These are phyloP conservation scores for Neosalanx taihuensis DNA, from an alignment of 2,797 vertebrate genomes.

Conservation along the genomic window DNA sequence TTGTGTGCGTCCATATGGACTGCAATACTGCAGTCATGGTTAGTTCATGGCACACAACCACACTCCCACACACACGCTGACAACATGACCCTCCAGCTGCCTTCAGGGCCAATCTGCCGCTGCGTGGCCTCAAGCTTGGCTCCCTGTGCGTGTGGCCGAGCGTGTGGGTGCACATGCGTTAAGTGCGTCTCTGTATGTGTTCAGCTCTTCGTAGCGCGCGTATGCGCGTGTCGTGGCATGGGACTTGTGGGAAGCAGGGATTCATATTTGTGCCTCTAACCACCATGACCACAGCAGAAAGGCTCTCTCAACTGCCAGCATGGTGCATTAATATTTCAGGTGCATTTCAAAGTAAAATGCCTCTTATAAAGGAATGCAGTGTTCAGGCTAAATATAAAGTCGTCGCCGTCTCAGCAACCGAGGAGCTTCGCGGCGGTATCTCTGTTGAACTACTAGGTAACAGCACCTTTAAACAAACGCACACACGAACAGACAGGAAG, in stretches of 20 bases:
- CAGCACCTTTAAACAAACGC: conserved; percentile 11
- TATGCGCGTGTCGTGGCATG: not conserved
- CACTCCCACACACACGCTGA: not conserved
- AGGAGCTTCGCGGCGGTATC: no score
- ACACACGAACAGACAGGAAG: conserved; percentile 2
- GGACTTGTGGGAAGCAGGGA: not conserved
- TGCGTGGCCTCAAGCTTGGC: conserved; percentile 12
- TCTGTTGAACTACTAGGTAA: conserved; percentile 16
- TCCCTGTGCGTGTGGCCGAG: not conserved
- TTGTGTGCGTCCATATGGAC: not conserved
- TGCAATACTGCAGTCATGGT: not conserved
- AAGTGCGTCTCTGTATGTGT: not conserved
- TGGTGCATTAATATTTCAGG: conserved; percentile 62
- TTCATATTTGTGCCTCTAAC: conserved; percentile 3
- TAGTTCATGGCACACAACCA: not conserved
- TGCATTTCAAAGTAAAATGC: conserved; percentile 57
- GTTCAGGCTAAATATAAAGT: conserved; percentile 61
- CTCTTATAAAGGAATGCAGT: conserved; percentile 55
- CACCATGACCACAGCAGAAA: conserved; percentile 13
- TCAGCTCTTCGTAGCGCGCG: not conserved
- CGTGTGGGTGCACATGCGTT: not conserved
- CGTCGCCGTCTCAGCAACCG: conserved; percentile 13
- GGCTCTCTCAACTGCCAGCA: not conserved
- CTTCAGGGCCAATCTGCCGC: conserved; percentile 52
- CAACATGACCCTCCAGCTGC: conserved; percentile 46